Evolutionary conservation across 2,797 vertebrate genomes (phyloP).

Genomic region (Leptoclinus maculatus): DNA sequence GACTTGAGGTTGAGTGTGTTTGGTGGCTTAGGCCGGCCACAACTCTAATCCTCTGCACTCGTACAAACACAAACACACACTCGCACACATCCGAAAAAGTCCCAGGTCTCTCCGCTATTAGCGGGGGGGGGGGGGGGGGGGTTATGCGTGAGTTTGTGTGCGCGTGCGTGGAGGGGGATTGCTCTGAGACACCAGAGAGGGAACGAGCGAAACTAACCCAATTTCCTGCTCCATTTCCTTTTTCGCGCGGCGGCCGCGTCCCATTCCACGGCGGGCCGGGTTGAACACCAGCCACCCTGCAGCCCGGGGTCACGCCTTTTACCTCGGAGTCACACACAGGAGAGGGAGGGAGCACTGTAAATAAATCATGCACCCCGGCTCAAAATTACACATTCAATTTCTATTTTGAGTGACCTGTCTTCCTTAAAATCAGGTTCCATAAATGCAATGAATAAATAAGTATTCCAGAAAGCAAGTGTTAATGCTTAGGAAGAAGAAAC

Average conservation of each 20-base stretch:
- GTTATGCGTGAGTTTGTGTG: conserved; percentile 50
- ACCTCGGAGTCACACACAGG: conserved; percentile 56
- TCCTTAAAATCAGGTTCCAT: not conserved
- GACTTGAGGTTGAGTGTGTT: conserved; percentile 76
- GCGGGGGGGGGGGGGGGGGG: conserved; percentile 75
- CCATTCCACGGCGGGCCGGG: conserved; percentile 70
- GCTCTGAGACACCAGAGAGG: conserved; percentile 75
- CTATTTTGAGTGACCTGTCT: conserved; percentile 26
- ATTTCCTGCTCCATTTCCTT: conserved; percentile 88
- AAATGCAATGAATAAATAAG: not conserved
- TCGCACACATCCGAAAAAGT: conserved; percentile 52
- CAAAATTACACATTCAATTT: conserved; percentile 47
- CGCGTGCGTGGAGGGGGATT: conserved; percentile 58
- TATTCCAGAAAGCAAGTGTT: not conserved
- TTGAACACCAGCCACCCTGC: conserved; percentile 69
- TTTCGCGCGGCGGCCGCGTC: conserved; percentile 65
- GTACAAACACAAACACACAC: conserved; percentile 68
- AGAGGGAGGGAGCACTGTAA: conserved; percentile 51
- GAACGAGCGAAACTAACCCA: conserved; percentile 83
- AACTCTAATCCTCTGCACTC: conserved; percentile 72
- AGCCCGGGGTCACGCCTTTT: conserved; percentile 74
- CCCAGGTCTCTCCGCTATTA: conserved; percentile 74
- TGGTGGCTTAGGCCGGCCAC: conserved; percentile 68
- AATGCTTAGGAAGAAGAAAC: not conserved
- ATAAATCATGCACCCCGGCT: conserved; percentile 59